A percentile compares a stretch with the other conserved stretches of the same genome.
Evolutionary conservation across 2,797 vertebrate genomes (phyloP).

Genomic region (Manis javanica): DNA sequence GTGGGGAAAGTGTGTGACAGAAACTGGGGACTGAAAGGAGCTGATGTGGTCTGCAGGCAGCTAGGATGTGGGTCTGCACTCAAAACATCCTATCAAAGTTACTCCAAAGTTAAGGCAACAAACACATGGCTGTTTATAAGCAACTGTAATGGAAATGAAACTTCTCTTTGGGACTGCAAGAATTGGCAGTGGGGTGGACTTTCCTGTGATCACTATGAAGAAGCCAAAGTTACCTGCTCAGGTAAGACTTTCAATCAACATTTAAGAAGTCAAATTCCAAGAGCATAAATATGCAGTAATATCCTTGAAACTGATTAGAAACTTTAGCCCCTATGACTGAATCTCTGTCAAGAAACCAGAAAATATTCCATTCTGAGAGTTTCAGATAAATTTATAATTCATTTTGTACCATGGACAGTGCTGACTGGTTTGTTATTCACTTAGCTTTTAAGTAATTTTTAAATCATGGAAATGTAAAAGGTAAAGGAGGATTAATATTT

Average conservation of each 20-base stretch:
- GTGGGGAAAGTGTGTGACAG: constrained; percentile 70
- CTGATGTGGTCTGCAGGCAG: constrained; percentile 81
- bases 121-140: constrained; percentile 35
- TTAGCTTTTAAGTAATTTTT: neutral
- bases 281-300: neutral
- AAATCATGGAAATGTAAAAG: neutral
- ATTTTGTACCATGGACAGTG: neutral
- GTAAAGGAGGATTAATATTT: neutral
- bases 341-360: neutral
- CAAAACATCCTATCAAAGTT: neutral
- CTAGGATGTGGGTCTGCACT: constrained; percentile 82
- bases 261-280: neutral
- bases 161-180: constrained; percentile 75
- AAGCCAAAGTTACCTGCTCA: constrained; percentile 77
- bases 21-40: constrained; percentile 66
- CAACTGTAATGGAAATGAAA: constrained; percentile 69
- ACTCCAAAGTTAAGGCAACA: constrained; percentile 52
- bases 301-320: neutral
- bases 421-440: neutral
- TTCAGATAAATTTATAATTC: neutral
- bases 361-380: neutral
- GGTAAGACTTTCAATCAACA: constrained; percentile 60
- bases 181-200: constrained; percentile 72
- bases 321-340: neutral
- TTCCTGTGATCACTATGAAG: neutral